Evolutionary conservation across 1,140 invertebrate genomes (phyloP).

Genomic region (Streblospio benedicti): DNA sequence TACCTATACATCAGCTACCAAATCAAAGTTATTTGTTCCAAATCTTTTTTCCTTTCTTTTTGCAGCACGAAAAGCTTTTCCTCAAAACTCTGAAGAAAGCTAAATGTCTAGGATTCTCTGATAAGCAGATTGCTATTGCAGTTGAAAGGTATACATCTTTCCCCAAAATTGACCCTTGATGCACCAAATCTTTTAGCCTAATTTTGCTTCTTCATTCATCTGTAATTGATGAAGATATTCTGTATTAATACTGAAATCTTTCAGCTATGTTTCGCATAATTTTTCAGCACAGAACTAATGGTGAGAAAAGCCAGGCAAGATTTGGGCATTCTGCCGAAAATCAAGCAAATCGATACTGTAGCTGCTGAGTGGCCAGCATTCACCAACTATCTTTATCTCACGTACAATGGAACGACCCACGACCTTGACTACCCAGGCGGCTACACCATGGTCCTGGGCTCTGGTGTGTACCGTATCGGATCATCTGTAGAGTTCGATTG

Average conservation of each 20-base stretch:
- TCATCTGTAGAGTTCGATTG: slow-evolving; percentile 99
- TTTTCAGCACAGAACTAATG: slow-evolving; percentile 47
- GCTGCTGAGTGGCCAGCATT: slow-evolving; percentile 97
- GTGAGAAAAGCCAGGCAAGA: slow-evolving; percentile 45
- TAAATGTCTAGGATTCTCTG: slow-evolving; percentile 92
- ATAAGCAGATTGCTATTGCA: slow-evolving; percentile 85
- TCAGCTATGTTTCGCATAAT: background rate
- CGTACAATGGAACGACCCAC: slow-evolving; percentile 81
- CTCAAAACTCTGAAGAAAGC: slow-evolving; percentile 70
- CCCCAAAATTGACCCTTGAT: background rate
- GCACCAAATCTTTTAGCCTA: background rate
- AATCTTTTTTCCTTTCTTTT: too few relatives aligned
- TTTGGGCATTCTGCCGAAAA: slow-evolving; percentile 63
- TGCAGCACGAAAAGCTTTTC: too few relatives aligned
- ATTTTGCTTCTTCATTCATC: background rate
- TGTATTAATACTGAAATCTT: too few relatives aligned
- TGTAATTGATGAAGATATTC: too few relatives aligned
- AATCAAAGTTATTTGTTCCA: too few relatives aligned
- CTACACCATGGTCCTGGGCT: slow-evolving; percentile 65
- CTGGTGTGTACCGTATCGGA: slow-evolving; percentile 96
- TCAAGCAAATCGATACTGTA: slow-evolving; percentile 99
- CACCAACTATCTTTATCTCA: slow-evolving; percentile 96
- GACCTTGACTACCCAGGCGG: slow-evolving; percentile 76
- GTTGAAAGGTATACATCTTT: slow-evolving; percentile 70
- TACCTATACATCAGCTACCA: too few relatives aligned